A percentile compares a stretch with the other conserved stretches of the same genome.
phyloP scores from a whole-genome alignment of 2,888 invertebrate species.

The Drosophila monieri region DNA sequence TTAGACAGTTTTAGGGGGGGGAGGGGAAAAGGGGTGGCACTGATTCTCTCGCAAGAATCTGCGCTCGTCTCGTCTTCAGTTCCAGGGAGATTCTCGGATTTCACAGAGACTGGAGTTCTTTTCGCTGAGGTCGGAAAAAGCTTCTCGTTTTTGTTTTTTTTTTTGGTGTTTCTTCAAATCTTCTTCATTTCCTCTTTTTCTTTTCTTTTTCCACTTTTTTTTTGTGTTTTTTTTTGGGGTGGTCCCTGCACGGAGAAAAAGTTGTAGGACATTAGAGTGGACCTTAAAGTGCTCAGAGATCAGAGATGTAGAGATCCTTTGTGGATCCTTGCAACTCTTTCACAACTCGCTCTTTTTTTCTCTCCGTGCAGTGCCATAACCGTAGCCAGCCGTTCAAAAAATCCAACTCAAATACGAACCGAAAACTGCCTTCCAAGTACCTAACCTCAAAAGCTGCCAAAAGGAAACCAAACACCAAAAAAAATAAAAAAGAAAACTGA shows the following conservation, averaged over 20 bases:
- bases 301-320: not conserved
- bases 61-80: conserved; percentile 14
- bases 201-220: conserved; percentile 1
- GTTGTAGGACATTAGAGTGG: not conserved
- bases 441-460: conserved; percentile 56
- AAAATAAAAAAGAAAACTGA: conserved; percentile 5
- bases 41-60: not conserved
- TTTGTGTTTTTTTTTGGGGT: conserved; percentile 13
- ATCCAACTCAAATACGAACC: conserved; percentile 48
- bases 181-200: conserved; percentile 11
- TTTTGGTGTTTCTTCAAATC: not conserved
- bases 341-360: not conserved
- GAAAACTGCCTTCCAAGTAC: conserved; percentile 55
- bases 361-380: conserved; percentile 47
- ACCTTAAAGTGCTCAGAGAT: conserved; percentile 2
- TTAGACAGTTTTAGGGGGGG: conserved; percentile 15
- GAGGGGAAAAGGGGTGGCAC: too few species aligned
- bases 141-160: conserved; percentile 24
- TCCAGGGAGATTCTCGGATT: not conserved
- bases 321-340: too few species aligned
- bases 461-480: conserved; percentile 24
- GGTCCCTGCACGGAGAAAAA: conserved; percentile 19
- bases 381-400: conserved; percentile 38
- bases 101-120: conserved; percentile 23
- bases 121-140: conserved; percentile 37